Base-by-base conservation (phyloP, 1,140 invertebrate species). In the Hyposmocoma kahamanoa region DNA sequence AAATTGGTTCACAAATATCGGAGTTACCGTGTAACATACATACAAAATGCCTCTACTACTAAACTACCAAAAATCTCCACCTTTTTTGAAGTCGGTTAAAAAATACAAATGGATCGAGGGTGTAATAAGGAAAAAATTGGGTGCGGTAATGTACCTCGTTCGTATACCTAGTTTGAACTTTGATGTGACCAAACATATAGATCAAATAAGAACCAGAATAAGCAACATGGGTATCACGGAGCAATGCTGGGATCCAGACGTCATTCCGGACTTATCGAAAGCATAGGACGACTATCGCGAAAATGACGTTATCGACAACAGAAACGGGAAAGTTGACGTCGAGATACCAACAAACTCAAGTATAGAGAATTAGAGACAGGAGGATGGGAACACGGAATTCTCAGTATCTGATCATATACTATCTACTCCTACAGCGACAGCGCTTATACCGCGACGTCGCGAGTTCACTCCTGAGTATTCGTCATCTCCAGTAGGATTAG, bases 71-170 rank as follows among this genome's bases (percentile, higher is more conserved):
- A n/a, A n/a, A n/a, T n/a, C n/a, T n/a, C n/a, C n/a, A n/a, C n/a
- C n/a, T n/a, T n/a, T n/a, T n/a, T n/a, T n/a, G n/a, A n/a, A n/a
- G n/a, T n/a, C n/a, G n/a, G n/a, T n/a, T n/a, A 56, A 47, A 34
- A 49, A 50, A 34, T 38, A 41, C 17, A 6, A 28, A 28, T 28
- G 15, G 21, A 8, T 44, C 1, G 42, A 39, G 20, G 36, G 36
- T 4, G 15, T 39, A 1, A 17, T 39, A 18, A 39, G 1, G 10
- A 39, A 39, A 10, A 4, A 17, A 39, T 10, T 39, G 10, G 36
- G 36, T 1, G 18, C 36, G 15, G 36, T 39, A 3, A 39, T 39
- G 36, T 39, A 39, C 15, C 8, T 3, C 2, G 10, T 39, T 3
- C 20, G 20, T 17, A 39, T 39, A 4, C 36, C 36, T 18, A 13